Evolutionary conservation across 2,113 vertebrate species (phyloP).

Genomic region (Panthera uncia): DNA sequence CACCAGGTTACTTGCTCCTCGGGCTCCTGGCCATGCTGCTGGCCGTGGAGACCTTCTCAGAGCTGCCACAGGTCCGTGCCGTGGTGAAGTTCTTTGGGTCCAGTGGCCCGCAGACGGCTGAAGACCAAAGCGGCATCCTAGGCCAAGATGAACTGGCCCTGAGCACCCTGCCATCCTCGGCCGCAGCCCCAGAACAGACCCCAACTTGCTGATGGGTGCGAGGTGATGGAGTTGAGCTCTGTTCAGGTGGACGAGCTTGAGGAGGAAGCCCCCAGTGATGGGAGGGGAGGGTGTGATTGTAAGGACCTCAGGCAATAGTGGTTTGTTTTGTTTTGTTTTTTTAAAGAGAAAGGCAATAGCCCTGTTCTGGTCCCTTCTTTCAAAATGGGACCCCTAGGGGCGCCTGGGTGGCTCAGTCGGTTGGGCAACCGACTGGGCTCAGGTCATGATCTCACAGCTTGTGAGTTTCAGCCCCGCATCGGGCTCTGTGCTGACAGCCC

Average conservation of each 20-base stretch:
- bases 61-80: constrained; percentile 67
- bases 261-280: neutral
- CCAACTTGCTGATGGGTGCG: constrained; percentile 14
- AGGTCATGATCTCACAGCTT: too few species aligned
- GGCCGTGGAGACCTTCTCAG: constrained; percentile 66
- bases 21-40: constrained; percentile 80
- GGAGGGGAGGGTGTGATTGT: fast-evolving
- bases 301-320: neutral
- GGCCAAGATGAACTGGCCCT: constrained; percentile 68
- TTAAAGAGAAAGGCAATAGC: neutral
- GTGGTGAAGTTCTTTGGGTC: constrained; percentile 64
- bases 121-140: constrained; percentile 66
- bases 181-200: neutral
- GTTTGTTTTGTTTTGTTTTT: neutral
- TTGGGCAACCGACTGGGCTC: too few species aligned
- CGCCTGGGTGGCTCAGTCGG: too few species aligned
- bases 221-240: neutral
- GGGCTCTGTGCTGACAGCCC: too few species aligned
- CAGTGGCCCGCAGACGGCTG: neutral
- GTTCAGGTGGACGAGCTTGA: neutral
- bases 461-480: too few species aligned
- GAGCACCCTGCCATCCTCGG: neutral
- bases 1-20: constrained; percentile 80
- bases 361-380: neutral
- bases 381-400: neutral